Base-by-base conservation (phyloP, 2,797 vertebrate genomes). In the Podarcis lilfordi region DNA sequence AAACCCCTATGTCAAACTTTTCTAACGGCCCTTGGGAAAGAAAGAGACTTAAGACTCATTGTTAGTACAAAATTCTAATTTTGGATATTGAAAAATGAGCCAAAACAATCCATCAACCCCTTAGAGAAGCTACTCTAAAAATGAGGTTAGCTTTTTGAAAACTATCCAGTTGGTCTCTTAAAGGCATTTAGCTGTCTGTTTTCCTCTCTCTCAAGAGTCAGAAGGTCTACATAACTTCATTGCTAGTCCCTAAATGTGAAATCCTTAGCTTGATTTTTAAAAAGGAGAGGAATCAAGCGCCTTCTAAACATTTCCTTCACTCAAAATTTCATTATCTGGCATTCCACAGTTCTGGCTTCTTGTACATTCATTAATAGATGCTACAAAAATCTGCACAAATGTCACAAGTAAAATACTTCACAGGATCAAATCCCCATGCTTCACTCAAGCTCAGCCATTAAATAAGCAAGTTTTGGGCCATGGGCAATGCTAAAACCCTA, bases 21-120 rank as follows among this genome's bases (percentile, higher is more conserved):
- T 95, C 93, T 86, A 75, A 94, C 74, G 86, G 92, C 95, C 91
- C 82, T 94, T 93, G 91, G 92, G 90, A 93, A 95, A 96, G 95
- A 8, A 91, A 88, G 92, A 92, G 93, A 92, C 71, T 89, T 94
- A 92, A 85, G 83, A 93, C 84, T 94, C 89, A 32, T 93, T 93
- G 92, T 93, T 95, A 96, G 93, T 72, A 91, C 27, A 85, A 88
- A 92, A 89, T 83, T 79, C 85, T 95, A 96, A 93, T 93, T 96
- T 93, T 92, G 84, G 89, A 91, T 84, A 90, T 74, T 91, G 80
- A 64, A 83, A 37, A 80, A 91, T 27, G 89, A 92, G 79, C 90
- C 85, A 93, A 92, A 95, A 91, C 69, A 71, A 93, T 88, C 78
- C 43, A 69, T 90, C 92, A 94, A 50, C 75, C 89, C 79, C 66